Percentiles rank a stretch among this genome's conserved stretches.
These are phyloP conservation scores for Muscina levida DNA, from an alignment of 2,888 invertebrate species.

Conservation along the genomic window DNA sequence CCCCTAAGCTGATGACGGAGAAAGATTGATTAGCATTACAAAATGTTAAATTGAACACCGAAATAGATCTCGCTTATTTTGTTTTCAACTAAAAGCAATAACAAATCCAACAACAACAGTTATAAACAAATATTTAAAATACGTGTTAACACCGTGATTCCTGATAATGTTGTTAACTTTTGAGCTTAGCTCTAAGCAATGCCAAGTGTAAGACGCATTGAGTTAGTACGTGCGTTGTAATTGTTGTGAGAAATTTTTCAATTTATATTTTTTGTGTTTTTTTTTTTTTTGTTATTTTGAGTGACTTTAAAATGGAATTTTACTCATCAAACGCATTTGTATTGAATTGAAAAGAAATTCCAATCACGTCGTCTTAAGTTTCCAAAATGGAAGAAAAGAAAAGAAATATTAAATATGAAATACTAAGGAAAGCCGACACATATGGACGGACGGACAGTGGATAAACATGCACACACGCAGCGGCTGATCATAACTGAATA, in stretches of 20 bases:
- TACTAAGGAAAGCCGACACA: constrained; percentile 25
- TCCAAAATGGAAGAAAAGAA: constrained; percentile 29
- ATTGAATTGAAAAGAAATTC: constrained; percentile 38
- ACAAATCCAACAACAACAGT: background rate
- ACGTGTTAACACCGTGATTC: constrained; percentile 47
- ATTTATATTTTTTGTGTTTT: no score
- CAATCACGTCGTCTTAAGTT: constrained; percentile 59
- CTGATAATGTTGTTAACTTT: constrained; percentile 12
- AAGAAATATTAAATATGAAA: constrained; percentile 19
- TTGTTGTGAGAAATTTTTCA: constrained; percentile 45
- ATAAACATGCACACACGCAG: constrained; percentile 33
- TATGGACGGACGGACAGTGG: background rate
- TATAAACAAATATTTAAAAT: constrained; percentile 50
- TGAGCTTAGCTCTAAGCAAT: background rate
- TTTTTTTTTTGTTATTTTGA: constrained; percentile 4
- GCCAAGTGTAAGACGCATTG: no score
- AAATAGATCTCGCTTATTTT: no score
- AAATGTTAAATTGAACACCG: no score
- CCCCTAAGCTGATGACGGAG: no score
- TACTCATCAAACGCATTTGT: constrained; percentile 3
- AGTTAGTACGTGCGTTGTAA: constrained; percentile 1
- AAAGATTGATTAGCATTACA: no score
- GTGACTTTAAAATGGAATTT: constrained; percentile 15
- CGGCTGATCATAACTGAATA: constrained; percentile 33
- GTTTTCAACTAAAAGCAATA: no score